A percentile compares a stretch with the other conserved stretches of the same genome.
These are phyloP conservation scores for Manis javanica DNA, from an alignment of 2,797 vertebrate genomes.

Conservation along the genomic window DNA sequence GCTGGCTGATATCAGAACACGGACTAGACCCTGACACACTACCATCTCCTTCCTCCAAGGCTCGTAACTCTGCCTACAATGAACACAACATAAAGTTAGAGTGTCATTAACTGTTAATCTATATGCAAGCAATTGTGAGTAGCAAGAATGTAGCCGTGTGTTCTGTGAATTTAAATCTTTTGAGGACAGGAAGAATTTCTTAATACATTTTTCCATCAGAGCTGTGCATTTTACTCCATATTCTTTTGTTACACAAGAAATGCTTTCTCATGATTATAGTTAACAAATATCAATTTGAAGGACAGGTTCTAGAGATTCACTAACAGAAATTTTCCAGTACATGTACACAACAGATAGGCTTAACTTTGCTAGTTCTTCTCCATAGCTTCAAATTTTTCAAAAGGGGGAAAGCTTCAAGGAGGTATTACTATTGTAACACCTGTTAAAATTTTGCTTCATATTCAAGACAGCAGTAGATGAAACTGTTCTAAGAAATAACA, in stretches of 20 bases:
- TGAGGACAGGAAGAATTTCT: background rate
- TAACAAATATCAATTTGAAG: background rate
- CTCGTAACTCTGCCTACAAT: slow-evolving; percentile 95
- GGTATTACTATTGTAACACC: background rate
- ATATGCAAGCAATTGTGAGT: background rate
- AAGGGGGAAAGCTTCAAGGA: background rate
- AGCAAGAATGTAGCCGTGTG: background rate
- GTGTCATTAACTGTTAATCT: background rate
- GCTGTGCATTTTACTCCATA: background rate
- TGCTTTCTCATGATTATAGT: background rate
- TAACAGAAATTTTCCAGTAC: background rate
- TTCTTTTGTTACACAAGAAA: background rate
- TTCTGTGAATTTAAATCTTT: background rate
- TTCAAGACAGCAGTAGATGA: background rate
- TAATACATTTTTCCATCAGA: background rate
- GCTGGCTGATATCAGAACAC: slow-evolving; percentile 92
- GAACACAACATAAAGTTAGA: background rate
- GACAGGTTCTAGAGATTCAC: background rate
- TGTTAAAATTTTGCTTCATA: background rate
- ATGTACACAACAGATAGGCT: background rate
- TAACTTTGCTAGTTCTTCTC: background rate
- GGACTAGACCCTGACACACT: slow-evolving; percentile 96
- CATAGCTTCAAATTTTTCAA: background rate
- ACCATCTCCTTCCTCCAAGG: slow-evolving; percentile 96
- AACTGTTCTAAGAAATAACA: background rate